Base-by-base conservation (phyloP, 2,113 vertebrate genomes). In the Rhynchomys soricoides region DNA sequence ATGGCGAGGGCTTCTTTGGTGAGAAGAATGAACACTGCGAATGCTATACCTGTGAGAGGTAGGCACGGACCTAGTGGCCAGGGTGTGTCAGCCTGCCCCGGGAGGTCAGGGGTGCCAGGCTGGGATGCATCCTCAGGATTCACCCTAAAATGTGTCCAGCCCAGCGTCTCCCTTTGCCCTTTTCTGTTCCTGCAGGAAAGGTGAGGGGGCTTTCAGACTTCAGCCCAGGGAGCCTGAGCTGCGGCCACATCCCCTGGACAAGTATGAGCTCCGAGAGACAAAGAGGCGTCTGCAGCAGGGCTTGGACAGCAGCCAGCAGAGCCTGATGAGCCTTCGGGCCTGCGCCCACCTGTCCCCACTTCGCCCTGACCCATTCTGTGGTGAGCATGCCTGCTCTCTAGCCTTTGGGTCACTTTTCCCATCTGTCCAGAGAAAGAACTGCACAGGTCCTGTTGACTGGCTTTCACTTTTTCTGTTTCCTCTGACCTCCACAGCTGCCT, bases 1-100 rank as follows among this genome's bases (percentile, higher is more conserved):
- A 99, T 52, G 99, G 99, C 0, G 99, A 99, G 90, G 99, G 99
- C 97, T 99, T 99, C 98, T 99, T 99, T 7, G 99, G 99, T 0
- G 99, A 99, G 97, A 98, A 99, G 96, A 99, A 99, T 3, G 99
- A 99, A 97, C 99, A 99, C 98, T 99, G 99, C 86, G 99, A 99
- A 98, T 99, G 99, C 98, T 98, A 99, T 98, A 99, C 99, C 74
- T 99, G 99, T 50, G 99, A 99, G 98, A 99, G 99, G 99, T 99
- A 97, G 97, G 77, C 22, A 0, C 1, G 0, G 43, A 68, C 40
- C 4, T 0, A 31, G 40, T 31, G 1, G 75, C 62, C 4, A 31
- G 40, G 62, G 29, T 9, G 7, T 12, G 43, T 19, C 62, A 8
- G 24, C 66, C 40, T 22, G 0, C 62, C 31, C 4, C 2, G 22